phyloP scores from a whole-genome alignment of 2,888 invertebrate genomes.

The Pachycephus smyrnensis region DNA sequence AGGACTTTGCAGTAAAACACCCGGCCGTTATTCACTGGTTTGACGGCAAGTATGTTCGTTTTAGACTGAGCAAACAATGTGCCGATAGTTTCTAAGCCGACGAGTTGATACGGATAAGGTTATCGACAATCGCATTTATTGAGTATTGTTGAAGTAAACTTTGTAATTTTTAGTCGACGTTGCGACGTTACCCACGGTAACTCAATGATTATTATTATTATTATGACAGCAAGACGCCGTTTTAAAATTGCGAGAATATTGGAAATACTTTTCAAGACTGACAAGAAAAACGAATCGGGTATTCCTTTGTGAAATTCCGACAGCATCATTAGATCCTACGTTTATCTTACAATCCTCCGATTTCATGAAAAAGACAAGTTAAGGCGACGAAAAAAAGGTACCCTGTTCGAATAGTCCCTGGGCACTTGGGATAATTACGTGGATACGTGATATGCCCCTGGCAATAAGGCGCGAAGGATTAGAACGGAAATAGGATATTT shows the following conservation, averaged over 20 bases:
- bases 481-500: not conserved
- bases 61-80: not conserved
- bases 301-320: not conserved
- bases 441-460: not conserved
- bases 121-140: not conserved
- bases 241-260: too few relatives aligned
- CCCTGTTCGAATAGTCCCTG: not conserved
- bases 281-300: not conserved
- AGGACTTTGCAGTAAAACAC: not conserved
- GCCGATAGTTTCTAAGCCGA: conserved; percentile 1
- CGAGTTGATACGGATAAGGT: not conserved
- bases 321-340: not conserved
- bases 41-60: not conserved
- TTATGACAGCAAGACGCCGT: not conserved
- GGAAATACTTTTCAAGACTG: not conserved
- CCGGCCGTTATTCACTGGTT: not conserved
- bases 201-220: not conserved
- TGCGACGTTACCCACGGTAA: not conserved
- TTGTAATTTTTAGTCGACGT: not conserved
- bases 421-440: not conserved
- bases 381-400: too few relatives aligned
- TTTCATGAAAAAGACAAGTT: not conserved
- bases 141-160: not conserved
- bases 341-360: not conserved
- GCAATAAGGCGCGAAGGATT: not conserved